Evolutionary conservation across 1,140 invertebrate species (phyloP), one percentile per base, ranked within the genome.

Genomic region (Meloidogyne hapla): DNA sequence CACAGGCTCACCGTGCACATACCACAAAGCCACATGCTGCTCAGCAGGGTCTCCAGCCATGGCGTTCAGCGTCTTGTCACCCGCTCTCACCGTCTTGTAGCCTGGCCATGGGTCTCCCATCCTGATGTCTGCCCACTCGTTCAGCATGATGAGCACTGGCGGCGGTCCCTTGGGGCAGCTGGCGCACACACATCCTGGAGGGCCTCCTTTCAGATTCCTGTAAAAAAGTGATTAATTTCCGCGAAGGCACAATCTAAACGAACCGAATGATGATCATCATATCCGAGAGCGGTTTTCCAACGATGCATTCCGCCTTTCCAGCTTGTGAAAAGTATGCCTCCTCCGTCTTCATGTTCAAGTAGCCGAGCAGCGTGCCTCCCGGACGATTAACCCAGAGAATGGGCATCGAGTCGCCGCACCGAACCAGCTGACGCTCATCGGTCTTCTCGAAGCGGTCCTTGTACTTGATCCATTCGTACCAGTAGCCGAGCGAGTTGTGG

Each of bases 391-490:
- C 61, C 82, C 82, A 83, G 5, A 83, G 65, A 42, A 83, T 77
- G 4, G 82, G 82, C 42, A 84, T 40, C 21, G 79, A 82, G 66
- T 83, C 83, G n/a, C 82, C 82, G 64, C 82, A 83, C 28, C 71
- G 64, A 21, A 83, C 72, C 5, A 85, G 69, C 33, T 83, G 66
- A 65, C 77, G 79, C 10, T 85, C 78, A 40, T 45, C 66, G 5
- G 21, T 26, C n/a, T 77, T 77, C n/a, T 79, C 80, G 45, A 78
- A 67, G n/a, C 83, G 83, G n/a, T 85, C 73, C 28, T 68, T 76
- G 65, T 85, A 83, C 83, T 82, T 81, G 82, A 83, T 83, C 82
- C 83, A 83, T 8, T 40, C 74, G 78, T 84, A 83, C 82, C 83
- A 83, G 78, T 76, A 85, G 25, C 82, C 83, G 13, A 81, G 80